Evolutionary conservation across 2,888 invertebrate species (phyloP), one percentile per base, ranked within the genome.

Genomic region (Diaperis boleti): DNA sequence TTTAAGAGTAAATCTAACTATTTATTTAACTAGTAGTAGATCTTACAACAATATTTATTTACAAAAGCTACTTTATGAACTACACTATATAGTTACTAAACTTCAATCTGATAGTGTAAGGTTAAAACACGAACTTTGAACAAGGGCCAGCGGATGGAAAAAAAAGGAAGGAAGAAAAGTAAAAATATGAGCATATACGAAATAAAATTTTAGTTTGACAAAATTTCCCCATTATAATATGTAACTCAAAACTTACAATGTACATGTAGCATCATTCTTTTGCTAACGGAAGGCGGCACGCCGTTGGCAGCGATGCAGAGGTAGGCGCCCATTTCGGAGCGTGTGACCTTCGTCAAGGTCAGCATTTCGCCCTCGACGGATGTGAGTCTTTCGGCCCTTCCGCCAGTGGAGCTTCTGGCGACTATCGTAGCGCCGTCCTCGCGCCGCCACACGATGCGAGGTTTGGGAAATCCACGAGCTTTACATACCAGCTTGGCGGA

Each of bases 301-400:
- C 93, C 93, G 78, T 94, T 94, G 71, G 92, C 91, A 59, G 94
- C 94, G 81, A 94, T 92, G 83, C 94, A 94, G 75, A 94, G 85
- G 82, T 94, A 94, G 59, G 91, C 91, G 52, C 92, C 93, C 93
- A 94, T 93, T 84, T 95, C 94, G 47, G 92, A 92, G 70, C 94
- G 86, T 66, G 94, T 94, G 78, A 95, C 91, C 83, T 94, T 94
- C 59, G 92, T 90, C 77, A 95, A 83, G 72, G 89, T 89, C 73
- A 94, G 86, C 74, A 90, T 85, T 80, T 94, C 94, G 5, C 94
- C 93, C 76, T 92, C 92, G 61, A 92, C 87, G 35, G 88, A 86
- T 65, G 84, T 82, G 68, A 90, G 90, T 88, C 92, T 87, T 87
- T 90, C 92, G 56, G 88, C 89, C 83, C 91, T 92, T 56, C 89